Base-by-base conservation (phyloP, 2,888 invertebrate genomes). In the Celastrina argiolus region DNA sequence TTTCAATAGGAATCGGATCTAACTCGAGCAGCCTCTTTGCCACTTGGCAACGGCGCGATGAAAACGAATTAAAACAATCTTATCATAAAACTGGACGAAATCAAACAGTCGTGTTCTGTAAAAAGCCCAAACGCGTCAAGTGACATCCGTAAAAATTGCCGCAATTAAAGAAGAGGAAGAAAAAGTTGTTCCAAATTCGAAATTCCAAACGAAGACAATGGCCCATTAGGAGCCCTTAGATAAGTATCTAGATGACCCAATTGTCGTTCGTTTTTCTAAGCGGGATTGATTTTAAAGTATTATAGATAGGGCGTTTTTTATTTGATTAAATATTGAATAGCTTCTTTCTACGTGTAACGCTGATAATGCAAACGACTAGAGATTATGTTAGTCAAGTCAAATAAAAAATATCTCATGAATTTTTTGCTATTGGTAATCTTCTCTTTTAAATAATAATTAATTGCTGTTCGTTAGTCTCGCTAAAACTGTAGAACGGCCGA, bases 121-220 rank as follows among this genome's bases (percentile, higher is more conserved):
- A 78, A 79, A 73, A 78, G 75, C 73, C 72, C 73, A 74, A 69
- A 73, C 70, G 75, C 73, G 73, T 75, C 75, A 74, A 74, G 79
- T 81, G 85, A 84, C 84, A 83, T 83, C 82, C 81, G 81, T 88
- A 88, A 88, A 88, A 88, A 88, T 88, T 86, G 82, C 82, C 76
- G 84, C 82, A 88, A 88, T 88, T 88, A 88, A 87, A 84, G 79
- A 79, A 80, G 73, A 75, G 78, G 76, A 78, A 77, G 74, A 84
- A 84, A 85, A 81, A 83, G 80, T 79, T 76, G 75, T 80, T 80
- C 74, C 72, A 74, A 76, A 77, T 76, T 76, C 73, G 69, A 77
- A 78, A 82, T 79, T 79, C 80, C 76, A 71, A 74, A 77, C 75
- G 78, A 73, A 76, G 83, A 89, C 89, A 90, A 90, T 89, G 79